A percentile compares a stretch with the other conserved stretches of the same genome.
phyloP scores from a whole-genome alignment of 2,797 vertebrate species.

The Molossus molossus region DNA sequence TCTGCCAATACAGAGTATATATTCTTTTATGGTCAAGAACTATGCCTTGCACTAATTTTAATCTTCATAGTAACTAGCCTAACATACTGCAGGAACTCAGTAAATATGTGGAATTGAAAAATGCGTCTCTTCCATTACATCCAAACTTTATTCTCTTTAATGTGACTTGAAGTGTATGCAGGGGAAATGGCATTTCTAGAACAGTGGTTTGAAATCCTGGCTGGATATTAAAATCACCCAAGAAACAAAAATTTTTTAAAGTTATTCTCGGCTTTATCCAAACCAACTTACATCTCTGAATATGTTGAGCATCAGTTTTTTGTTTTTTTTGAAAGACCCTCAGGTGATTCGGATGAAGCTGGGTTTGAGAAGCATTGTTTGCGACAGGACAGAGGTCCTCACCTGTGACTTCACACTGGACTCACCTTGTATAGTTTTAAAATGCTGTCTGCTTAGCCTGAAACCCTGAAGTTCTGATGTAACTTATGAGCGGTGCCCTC shows the following conservation, averaged over 20 bases:
- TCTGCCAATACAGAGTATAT: not conserved
- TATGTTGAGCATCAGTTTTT: not conserved
- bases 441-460: not conserved
- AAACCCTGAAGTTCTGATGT: not conserved
- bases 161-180: constrained; percentile 7
- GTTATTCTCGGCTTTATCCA: not conserved
- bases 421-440: not conserved
- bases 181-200: not conserved
- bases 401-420: not conserved
- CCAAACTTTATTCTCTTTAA: not conserved
- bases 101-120: not conserved
- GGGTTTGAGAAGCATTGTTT: not conserved
- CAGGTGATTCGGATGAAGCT: not conserved
- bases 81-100: not conserved
- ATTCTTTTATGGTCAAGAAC: not conserved
- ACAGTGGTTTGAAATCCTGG: not conserved
- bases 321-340: not conserved
- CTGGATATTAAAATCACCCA: not conserved
- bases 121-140: not conserved
- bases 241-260: not conserved
- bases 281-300: not conserved
- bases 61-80: not conserved
- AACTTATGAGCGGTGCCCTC: not conserved
- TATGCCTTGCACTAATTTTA: not conserved
- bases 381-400: not conserved